These are phyloP conservation scores for Drosophila insularis DNA, from an alignment of 1,140 invertebrate species.

Conservation along the genomic window DNA sequence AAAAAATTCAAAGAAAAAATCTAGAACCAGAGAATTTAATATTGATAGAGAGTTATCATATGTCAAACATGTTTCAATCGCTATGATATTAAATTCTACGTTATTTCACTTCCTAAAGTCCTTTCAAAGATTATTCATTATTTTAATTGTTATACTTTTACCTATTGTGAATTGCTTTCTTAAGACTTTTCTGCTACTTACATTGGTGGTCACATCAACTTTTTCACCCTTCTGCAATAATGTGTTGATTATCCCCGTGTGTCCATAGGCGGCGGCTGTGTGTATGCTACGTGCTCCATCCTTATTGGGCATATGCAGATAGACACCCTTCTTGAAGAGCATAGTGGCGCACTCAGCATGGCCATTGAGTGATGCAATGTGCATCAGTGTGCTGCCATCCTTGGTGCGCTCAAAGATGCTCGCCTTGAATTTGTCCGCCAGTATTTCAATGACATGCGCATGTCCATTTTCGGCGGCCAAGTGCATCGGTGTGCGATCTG, in stretches of 20 bases:
- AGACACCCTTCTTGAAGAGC: slow-evolving; percentile 99
- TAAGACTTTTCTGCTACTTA: slow-evolving; percentile 83
- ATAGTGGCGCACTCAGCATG: slow-evolving; percentile 99
- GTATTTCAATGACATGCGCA: slow-evolving; percentile 95
- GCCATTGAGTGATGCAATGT: slow-evolving; percentile 97
- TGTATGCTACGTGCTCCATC: slow-evolving; percentile 95
- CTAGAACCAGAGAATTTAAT: too few relatives aligned
- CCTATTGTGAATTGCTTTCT: too few relatives aligned
- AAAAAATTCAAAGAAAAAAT: too few relatives aligned
- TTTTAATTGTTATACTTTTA: too few relatives aligned
- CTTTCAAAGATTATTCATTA: too few relatives aligned
- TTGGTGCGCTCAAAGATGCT: slow-evolving; percentile 96
- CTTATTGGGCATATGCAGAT: slow-evolving; percentile 99
- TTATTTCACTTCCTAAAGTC: too few relatives aligned
- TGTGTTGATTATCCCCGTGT: slow-evolving; percentile 98
- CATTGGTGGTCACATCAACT: slow-evolving; percentile 97
- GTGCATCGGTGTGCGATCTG: slow-evolving; percentile 97
- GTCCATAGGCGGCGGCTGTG: slow-evolving; percentile 95
- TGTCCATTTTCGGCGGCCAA: slow-evolving; percentile 98
- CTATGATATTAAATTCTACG: too few relatives aligned
- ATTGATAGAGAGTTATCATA: too few relatives aligned
- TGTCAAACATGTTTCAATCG: too few relatives aligned
- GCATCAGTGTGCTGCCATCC: slow-evolving; percentile 99
- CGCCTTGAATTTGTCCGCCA: slow-evolving; percentile 99
- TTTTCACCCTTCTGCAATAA: slow-evolving; percentile 97